Base-by-base conservation (phyloP, 2,888 invertebrate genomes). In the Alsophila aescularia region DNA sequence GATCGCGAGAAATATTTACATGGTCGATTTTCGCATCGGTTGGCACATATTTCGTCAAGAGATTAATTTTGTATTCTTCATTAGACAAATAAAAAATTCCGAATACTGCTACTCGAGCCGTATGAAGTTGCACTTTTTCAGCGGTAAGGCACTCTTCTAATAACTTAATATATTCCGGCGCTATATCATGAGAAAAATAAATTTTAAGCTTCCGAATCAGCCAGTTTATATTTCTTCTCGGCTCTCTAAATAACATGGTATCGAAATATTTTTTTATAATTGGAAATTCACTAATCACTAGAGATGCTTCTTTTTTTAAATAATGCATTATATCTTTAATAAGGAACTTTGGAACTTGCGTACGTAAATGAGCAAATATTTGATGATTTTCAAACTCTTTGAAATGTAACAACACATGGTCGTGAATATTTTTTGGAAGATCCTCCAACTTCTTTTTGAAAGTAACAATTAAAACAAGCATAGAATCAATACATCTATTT, bases 121-220 rank as follows among this genome's bases (percentile, higher is more conserved):
- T 27, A 9, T 8, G 27, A 1, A 27, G 4, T 6, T 27, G 2
- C 8, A 27, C 1, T 27, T 27, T 8, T 27, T 60, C 51, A 2
- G 24, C 35, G 10, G 12, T 10, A 4, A 78, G 47, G 31, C 69
- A 66, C 37, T 65, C 44, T 2, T 66, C 51, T 29, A 75, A 79
- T 36, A 73, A 73, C 7, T 66, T 55, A 3, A 79, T 40, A 56
- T 67, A 79, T 15, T 72, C 67, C 0, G 76, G 69, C 18, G 27
- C 27, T 27, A 83, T 45, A 57, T 85, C 83, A 44, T 75, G 55
- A 7, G 69, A 50, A 61, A 83, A 87, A 57, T 83, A 87, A 41
- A 77, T 66, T 69, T 66, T 79, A 2, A 87, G 42, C 63, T 81
- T 83, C 39, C 64, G 75, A n/a, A 82, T 52, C 1, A 85, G 60